Evolutionary conservation across 2,888 invertebrate genomes (phyloP).

Genomic region (Euplexia lucipara): DNA sequence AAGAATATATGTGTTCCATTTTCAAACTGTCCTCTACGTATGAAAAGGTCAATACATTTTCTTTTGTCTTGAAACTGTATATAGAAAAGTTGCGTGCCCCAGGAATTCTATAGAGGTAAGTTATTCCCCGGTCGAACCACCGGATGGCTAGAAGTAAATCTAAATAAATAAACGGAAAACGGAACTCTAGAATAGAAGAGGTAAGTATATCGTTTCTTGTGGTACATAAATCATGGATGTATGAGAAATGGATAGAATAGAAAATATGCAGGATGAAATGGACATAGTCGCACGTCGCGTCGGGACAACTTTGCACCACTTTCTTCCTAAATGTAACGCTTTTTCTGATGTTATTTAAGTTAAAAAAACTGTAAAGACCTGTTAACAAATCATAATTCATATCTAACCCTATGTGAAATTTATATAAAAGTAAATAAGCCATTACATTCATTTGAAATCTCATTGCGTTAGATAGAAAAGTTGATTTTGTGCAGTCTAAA

Average conservation of each 20-base stretch:
- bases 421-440: too few species aligned
- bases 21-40: conserved; percentile 9
- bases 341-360: too few species aligned
- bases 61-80: conserved; percentile 24
- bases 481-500: too few species aligned
- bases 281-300: too few species aligned
- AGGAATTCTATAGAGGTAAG: conserved; percentile 17
- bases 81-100: conserved; percentile 31
- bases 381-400: too few species aligned
- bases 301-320: too few species aligned
- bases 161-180: conserved; percentile 37
- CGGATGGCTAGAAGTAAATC: conserved; percentile 1
- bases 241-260: conserved; percentile 10
- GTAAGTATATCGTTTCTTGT: conserved; percentile 13
- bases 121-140: conserved; percentile 7
- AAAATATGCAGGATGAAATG: conserved; percentile 4
- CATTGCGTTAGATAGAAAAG: too few species aligned
- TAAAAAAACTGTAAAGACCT: too few species aligned
- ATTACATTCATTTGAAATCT: too few species aligned
- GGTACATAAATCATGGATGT: conserved; percentile 26
- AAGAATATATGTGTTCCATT: background rate
- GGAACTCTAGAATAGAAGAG: conserved; percentile 11
- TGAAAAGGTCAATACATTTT: conserved; percentile 22
- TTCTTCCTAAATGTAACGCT: too few species aligned
- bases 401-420: too few species aligned